Conservation (phyloP, 2,888 invertebrate genomes). For the Sericinus montela region DNA sequence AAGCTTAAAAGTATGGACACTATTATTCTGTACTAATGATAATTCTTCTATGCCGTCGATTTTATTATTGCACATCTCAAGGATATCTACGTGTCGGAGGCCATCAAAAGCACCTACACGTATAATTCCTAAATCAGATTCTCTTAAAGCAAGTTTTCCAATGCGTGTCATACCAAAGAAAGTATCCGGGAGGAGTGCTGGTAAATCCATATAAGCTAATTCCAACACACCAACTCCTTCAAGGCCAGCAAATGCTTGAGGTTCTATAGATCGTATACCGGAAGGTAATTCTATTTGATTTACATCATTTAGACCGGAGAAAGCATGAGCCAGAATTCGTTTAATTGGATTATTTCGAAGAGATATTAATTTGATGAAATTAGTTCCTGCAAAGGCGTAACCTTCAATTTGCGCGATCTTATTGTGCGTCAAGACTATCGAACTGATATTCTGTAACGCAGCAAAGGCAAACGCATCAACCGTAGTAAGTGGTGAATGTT, state of each 20-base stretch:
- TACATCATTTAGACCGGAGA: conserved; percentile 90
- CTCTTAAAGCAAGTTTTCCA: conserved; percentile 86
- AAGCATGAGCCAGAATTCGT: conserved; percentile 88
- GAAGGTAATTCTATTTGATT: conserved; percentile 91
- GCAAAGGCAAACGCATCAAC: conserved; percentile 92
- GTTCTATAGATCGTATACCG: conserved; percentile 85
- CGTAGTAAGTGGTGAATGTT: conserved; percentile 89
- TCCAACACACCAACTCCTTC: conserved; percentile 90
- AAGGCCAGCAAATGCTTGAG: conserved; percentile 89
- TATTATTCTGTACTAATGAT: conserved; percentile 84
- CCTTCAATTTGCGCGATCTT: conserved; percentile 84
- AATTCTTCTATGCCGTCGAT: conserved; percentile 90
- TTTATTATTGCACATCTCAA: conserved; percentile 91
- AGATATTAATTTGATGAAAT: conserved; percentile 88
- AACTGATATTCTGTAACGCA: conserved; percentile 88
- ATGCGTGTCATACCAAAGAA: conserved; percentile 89
- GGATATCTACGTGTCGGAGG: conserved; percentile 83
- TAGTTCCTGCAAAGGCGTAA: conserved; percentile 92
- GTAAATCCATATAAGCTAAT: conserved; percentile 90
- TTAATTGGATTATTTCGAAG: conserved; percentile 91
- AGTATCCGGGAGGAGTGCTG: conserved; percentile 83
- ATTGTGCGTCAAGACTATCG: conserved; percentile 84
- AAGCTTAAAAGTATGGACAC: conserved; percentile 84
- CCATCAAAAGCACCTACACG: conserved; percentile 88
- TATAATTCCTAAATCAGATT: conserved; percentile 89